Evolutionary conservation across 2,113 vertebrate genomes (phyloP), one percentile per base, ranked within the genome.

Genomic region (Turnix velox): DNA sequence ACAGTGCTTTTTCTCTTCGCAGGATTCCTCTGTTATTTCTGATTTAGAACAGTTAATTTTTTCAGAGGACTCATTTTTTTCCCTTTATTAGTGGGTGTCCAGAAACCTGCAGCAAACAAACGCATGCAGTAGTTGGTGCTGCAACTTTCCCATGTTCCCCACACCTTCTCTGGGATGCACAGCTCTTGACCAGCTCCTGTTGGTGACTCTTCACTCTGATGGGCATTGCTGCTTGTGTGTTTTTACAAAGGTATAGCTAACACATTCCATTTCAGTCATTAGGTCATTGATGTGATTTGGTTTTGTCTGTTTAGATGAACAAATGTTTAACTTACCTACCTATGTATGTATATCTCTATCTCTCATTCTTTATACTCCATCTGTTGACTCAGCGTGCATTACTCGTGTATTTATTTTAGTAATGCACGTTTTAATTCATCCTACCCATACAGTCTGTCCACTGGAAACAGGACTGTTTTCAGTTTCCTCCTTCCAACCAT

Each of bases 401-500:
- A 95, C 96, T 80, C 55, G 95, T 92, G 76, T 94, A 94, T 94
- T 94, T 88, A 94, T 93, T 95, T 97, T 96, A 96, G 97, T 97
- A 94, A 97, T 96, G 97, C 96, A 94, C 91, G 77, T 94, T 97
- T 96, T 96, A 95, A 96, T 97, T 96, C 96, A 94, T 98, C 94
- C 97, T 97, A 95, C 96, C 96, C 96, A 95, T 95, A 88, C 95
- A 92, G 97, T 97, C 96, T 96, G 96, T 97, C 96, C 82, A 84
- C 94, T 97, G 97, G 97, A 97, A 96, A 96, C 95, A 89, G 95
- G 96, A 94, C 94, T 96, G 96, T 97, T 97, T 97, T 97, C 97
- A 96, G 92, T 97, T 97, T 96, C 90, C 96, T 92, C 84, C 98
- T 97, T 98, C 95, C 96, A 97, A 98, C 97, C 92, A 69, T 98